These are phyloP conservation scores for Nemotelus pantherinus DNA, from an alignment of 2,888 invertebrate species.

Conservation along the genomic window DNA sequence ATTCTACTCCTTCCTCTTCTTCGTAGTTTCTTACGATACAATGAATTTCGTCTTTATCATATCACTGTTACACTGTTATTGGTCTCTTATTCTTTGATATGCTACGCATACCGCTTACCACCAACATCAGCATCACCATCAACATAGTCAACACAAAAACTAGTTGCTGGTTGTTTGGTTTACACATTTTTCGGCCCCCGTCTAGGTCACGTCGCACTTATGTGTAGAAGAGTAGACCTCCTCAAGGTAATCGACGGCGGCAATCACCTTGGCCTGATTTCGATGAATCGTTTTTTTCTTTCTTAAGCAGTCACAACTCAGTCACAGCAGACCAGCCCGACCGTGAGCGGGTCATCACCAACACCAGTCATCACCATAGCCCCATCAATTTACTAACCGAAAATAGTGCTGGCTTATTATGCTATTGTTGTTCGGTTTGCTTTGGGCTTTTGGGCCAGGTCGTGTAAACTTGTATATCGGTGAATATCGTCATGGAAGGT, in stretches of 20 bases:
- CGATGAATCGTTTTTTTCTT: constrained; percentile 26
- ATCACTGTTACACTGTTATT: too few relatives aligned
- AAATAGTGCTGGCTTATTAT: constrained; percentile 1
- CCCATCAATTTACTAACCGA: constrained; percentile 8
- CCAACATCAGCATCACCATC: too few relatives aligned
- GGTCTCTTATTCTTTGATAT: too few relatives aligned
- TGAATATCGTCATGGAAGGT: too few relatives aligned
- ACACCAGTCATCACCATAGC: neutral
- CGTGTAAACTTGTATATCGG: too few relatives aligned
- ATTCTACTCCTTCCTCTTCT: too few relatives aligned
- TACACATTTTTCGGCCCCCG: constrained; percentile 1
- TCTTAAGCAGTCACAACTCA: neutral
- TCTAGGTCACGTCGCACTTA: constrained; percentile 29
- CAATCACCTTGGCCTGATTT: constrained; percentile 42
- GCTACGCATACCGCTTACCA: constrained; percentile 2
- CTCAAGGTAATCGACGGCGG: constrained; percentile 28
- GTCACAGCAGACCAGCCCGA: neutral
- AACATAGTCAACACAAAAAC: too few relatives aligned
- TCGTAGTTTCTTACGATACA: too few relatives aligned
- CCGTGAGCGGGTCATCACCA: neutral
- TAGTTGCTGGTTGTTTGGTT: too few relatives aligned
- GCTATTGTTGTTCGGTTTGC: constrained; percentile 1
- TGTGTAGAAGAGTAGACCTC: constrained; percentile 1
- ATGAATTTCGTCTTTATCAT: too few relatives aligned
- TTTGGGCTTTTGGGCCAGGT: neutral